Conservation (phyloP, 1,140 invertebrate genomes). For the Platyura marginata region DNA sequence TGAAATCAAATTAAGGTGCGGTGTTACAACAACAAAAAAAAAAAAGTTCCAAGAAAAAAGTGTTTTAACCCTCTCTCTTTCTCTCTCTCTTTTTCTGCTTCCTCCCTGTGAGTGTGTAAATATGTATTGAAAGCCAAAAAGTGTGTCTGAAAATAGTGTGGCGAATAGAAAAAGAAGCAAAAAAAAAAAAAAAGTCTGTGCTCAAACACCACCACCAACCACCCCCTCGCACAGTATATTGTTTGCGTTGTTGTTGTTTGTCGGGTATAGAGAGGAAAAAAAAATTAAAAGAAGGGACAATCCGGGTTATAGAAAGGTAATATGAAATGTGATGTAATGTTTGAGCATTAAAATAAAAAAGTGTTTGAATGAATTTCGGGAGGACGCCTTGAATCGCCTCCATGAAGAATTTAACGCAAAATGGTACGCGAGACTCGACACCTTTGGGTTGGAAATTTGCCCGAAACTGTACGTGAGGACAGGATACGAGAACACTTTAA, state of each 20-base stretch:
- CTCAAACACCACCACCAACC: no score
- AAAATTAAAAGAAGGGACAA: neutral
- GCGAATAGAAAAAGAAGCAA: neutral
- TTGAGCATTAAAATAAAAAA: neutral
- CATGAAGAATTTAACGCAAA: slow-evolving; percentile 34
- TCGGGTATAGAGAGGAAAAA: slow-evolving; percentile 1
- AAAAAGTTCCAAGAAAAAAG: neutral
- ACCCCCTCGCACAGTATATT: no score
- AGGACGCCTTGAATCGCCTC: slow-evolving; percentile 9
- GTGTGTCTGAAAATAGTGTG: neutral
- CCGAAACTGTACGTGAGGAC: slow-evolving; percentile 93
- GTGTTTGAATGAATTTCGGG: neutral
- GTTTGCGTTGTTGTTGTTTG: no score
- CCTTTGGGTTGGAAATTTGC: slow-evolving; percentile 99
- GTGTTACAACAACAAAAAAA: neutral
- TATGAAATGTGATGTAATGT: neutral
- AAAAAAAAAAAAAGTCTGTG: neutral
- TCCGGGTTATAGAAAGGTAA: neutral
- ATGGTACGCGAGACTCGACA: slow-evolving; percentile 99
- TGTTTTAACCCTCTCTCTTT: no score
- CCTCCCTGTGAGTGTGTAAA: no score
- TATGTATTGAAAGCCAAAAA: neutral
- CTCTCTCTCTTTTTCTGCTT: no score
- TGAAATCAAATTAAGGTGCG: neutral
- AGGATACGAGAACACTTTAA: slow-evolving; percentile 92